These are phyloP conservation scores for Polyommatus icarus DNA, from an alignment of 2,888 invertebrate species.

Conservation along the genomic window DNA sequence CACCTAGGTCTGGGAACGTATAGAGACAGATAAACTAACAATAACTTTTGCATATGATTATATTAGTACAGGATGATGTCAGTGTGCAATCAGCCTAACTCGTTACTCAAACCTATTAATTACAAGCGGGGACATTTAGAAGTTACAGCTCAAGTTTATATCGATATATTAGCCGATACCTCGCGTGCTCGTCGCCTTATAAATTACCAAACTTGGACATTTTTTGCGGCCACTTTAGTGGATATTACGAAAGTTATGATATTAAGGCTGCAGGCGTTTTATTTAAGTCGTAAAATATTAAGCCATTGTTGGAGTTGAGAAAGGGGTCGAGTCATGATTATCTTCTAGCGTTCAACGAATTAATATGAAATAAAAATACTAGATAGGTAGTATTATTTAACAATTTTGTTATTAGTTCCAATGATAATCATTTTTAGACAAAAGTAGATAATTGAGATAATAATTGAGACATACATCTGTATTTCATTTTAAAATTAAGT, in stretches of 20 bases:
- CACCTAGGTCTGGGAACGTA: no score
- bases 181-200: conserved; percentile 11
- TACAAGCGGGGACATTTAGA: conserved; percentile 33
- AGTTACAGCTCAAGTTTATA: conserved; percentile 33
- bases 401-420: no score
- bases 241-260: conserved; percentile 16
- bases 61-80: neutral
- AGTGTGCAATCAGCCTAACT: conserved; percentile 30
- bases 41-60: no score
- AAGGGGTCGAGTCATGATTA: neutral
- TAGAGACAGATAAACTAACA: no score
- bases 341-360: neutral
- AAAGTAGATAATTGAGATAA: no score
- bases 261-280: neutral
- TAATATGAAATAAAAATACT: neutral
- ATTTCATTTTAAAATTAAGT: no score
- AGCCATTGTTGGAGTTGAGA: neutral
- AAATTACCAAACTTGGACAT: conserved; percentile 23
- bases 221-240: conserved; percentile 14
- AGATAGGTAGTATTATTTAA: no score
- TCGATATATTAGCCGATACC: conserved; percentile 26
- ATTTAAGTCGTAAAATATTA: conserved; percentile 16
- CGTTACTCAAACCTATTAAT: conserved; percentile 35
- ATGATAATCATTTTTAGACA: no score
- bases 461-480: no score